Evolutionary conservation across 2,797 vertebrate genomes (phyloP).

Genomic region (Fringilla coelebs): DNA sequence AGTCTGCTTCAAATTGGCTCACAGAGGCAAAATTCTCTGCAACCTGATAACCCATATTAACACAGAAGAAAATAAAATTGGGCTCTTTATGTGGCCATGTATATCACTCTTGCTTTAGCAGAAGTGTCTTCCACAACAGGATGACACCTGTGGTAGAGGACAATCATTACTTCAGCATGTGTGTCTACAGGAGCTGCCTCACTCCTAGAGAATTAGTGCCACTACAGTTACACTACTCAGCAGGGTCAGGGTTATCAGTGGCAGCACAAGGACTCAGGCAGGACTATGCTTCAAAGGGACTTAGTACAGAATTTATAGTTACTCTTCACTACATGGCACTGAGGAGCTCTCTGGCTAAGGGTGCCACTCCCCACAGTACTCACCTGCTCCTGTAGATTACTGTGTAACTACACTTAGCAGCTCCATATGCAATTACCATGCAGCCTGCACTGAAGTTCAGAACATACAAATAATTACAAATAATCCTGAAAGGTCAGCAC

Average conservation of each 20-base stretch:
- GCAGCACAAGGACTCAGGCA: background rate
- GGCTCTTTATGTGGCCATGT: background rate
- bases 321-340: background rate
- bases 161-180: background rate
- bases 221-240: background rate
- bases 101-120: background rate
- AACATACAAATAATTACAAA: slow-evolving; percentile 48
- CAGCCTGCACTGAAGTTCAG: slow-evolving; percentile 47
- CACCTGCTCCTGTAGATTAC: slow-evolving; percentile 22
- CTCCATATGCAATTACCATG: slow-evolving; percentile 40
- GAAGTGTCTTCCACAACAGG: background rate
- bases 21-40: background rate
- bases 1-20: background rate
- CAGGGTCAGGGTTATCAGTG: background rate
- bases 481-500: background rate
- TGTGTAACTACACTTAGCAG: slow-evolving; percentile 50
- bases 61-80: background rate
- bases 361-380: background rate
- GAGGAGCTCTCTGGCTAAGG: background rate
- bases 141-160: background rate
- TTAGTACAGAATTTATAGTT: background rate
- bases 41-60: background rate
- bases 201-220: background rate
- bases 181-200: background rate
- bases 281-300: background rate